Evolutionary conservation across 2,888 invertebrate genomes (phyloP).

Genomic region (Gnatocerus cornutus): DNA sequence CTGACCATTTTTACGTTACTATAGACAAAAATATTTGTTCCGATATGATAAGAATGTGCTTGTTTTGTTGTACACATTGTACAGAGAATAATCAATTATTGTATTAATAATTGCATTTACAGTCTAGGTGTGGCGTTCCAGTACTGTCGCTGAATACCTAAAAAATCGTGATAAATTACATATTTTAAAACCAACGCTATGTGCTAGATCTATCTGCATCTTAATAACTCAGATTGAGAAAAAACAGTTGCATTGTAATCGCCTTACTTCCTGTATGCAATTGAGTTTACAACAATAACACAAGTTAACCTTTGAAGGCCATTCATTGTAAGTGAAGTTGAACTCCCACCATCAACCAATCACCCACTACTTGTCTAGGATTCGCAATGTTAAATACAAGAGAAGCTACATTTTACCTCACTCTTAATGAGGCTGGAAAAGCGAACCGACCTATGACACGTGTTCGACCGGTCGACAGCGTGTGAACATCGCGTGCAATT

Average conservation of each 20-base stretch:
- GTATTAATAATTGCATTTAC: conserved; percentile 45
- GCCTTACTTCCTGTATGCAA: conserved; percentile 42
- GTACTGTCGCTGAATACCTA: conserved; percentile 43
- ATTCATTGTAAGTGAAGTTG: conserved; percentile 48
- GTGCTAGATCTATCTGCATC: conserved; percentile 43
- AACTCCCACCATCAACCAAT: conserved; percentile 56
- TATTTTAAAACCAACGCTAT: conserved; percentile 44
- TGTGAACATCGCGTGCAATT: conserved; percentile 1
- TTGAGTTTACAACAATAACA: conserved; percentile 43
- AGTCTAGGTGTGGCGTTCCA: conserved; percentile 44
- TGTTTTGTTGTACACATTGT: conserved; percentile 19
- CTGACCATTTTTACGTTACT: no score
- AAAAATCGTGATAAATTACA: conserved; percentile 44
- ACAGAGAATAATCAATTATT: conserved; percentile 45
- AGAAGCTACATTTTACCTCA: conserved; percentile 28
- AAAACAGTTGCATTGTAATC: conserved; percentile 35
- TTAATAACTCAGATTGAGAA: conserved; percentile 35
- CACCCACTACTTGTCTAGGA: conserved; percentile 58
- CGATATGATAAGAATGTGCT: conserved; percentile 24
- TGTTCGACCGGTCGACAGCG: conserved; percentile 1
- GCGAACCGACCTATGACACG: conserved; percentile 11
- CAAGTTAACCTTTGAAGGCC: conserved; percentile 50
- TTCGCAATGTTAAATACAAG: conserved; percentile 45
- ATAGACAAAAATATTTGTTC: no score
- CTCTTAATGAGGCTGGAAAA: conserved; percentile 15